Conservation (phyloP, 2,797 vertebrate species). For the Bradypodion ventrale region DNA sequence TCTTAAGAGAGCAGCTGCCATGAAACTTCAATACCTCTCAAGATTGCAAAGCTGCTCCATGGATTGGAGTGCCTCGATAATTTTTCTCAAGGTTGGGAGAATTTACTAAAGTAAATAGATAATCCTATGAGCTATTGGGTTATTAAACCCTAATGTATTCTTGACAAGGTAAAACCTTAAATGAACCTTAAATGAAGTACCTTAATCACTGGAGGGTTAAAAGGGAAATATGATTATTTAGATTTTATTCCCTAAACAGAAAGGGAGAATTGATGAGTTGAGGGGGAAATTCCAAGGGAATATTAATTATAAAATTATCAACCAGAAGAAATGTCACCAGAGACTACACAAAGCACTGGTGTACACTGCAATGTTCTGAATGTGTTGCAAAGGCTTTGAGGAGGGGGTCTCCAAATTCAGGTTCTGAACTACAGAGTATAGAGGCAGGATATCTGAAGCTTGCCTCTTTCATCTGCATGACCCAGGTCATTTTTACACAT, state of each 20-base stretch:
- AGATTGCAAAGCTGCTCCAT: neutral
- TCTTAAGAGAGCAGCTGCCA: neutral
- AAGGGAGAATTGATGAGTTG: neutral
- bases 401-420: too few relatives aligned
- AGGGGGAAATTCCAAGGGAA: neutral
- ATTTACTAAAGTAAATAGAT: slow-evolving; percentile 20
- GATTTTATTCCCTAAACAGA: slow-evolving; percentile 26
- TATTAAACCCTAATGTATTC: slow-evolving; percentile 12
- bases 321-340: neutral
- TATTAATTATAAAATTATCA: neutral
- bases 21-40: neutral
- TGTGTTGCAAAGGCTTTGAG: too few relatives aligned
- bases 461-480: neutral
- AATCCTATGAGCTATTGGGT: slow-evolving; percentile 7
- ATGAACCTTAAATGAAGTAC: neutral
- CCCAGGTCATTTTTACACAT: too few relatives aligned
- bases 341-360: neutral
- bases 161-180: slow-evolving; percentile 26
- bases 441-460: neutral
- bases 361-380: neutral
- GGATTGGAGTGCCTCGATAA: neutral
- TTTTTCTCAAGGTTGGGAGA: slow-evolving; percentile 13
- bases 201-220: slow-evolving; percentile 19
- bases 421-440: neutral
- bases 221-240: slow-evolving; percentile 36